Conservation (phyloP, 2,888 invertebrate genomes). For the Chymomyza amoena region DNA sequence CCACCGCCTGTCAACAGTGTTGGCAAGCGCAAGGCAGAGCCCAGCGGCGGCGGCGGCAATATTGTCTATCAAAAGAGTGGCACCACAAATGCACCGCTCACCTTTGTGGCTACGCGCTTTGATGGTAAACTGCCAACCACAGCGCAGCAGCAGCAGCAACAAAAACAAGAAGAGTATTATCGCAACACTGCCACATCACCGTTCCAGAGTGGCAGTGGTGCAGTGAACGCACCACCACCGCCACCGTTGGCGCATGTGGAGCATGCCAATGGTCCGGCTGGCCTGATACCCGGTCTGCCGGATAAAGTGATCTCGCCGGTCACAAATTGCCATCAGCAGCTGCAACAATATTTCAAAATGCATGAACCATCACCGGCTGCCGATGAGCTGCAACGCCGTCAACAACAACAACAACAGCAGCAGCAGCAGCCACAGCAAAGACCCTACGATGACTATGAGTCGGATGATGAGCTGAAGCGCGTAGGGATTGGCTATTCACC, state of each 20-base stretch:
- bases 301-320: constrained; percentile 76
- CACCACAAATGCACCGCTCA: constrained; percentile 28
- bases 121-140: constrained; percentile 67
- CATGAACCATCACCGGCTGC: constrained; percentile 36
- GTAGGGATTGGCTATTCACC: constrained; percentile 86
- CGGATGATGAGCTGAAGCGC: constrained; percentile 92
- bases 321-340: constrained; percentile 54
- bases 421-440: constrained; percentile 80
- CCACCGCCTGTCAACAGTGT: constrained; percentile 31
- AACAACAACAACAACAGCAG: constrained; percentile 38
- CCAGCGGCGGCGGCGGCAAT: constrained; percentile 51
- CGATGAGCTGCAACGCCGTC: constrained; percentile 55
- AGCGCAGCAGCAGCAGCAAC: constrained; percentile 44
- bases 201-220: constrained; percentile 73
- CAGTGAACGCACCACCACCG: constrained; percentile 39
- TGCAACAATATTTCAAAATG: constrained; percentile 7
- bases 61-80: constrained; percentile 56
- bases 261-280: constrained; percentile 48
- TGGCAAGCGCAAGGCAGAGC: constrained; percentile 38
- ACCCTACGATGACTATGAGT: constrained; percentile 89
- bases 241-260: constrained; percentile 45
- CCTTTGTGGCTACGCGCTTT: constrained; percentile 74
- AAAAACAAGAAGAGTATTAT: constrained; percentile 80
- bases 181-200: constrained; percentile 82
- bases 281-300: constrained; percentile 51